Conservation (phyloP, 2,113 vertebrate genomes). For the Naja naja region DNA sequence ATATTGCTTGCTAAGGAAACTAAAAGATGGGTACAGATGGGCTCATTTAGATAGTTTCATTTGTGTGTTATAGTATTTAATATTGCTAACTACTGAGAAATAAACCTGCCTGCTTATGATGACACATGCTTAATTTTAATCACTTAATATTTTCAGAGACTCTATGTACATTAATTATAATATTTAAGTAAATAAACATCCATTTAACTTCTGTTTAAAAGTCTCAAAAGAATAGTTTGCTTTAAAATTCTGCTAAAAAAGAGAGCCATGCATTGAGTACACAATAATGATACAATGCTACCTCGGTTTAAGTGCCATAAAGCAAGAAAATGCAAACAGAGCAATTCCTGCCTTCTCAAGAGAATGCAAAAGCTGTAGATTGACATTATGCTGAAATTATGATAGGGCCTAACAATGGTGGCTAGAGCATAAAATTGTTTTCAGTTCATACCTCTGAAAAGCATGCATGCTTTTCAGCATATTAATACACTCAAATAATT, state of each 20-base stretch:
- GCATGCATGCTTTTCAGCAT: neutral
- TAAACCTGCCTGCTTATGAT: neutral
- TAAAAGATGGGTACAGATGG: neutral
- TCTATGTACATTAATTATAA: neutral
- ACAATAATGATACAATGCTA: neutral
- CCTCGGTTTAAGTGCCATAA: neutral
- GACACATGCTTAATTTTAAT: constrained; percentile 1
- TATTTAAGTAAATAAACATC: neutral
- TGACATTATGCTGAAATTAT: neutral
- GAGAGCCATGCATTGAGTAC: neutral
- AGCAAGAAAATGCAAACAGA: neutral
- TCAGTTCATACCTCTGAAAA: neutral
- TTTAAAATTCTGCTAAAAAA: neutral
- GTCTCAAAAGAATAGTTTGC: neutral
- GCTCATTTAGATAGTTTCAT: neutral
- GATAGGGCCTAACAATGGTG: neutral
- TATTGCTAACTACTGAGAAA: neutral
- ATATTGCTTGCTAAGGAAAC: neutral
- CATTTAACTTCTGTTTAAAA: neutral
- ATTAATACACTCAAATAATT: neutral
- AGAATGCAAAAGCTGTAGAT: neutral
- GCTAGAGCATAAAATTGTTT: neutral
- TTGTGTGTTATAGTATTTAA: neutral
- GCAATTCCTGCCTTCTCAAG: neutral
- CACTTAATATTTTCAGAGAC: neutral